These are phyloP conservation scores for Dinocampus coccinellae DNA, from an alignment of 2,888 invertebrate genomes.

Conservation along the genomic window DNA sequence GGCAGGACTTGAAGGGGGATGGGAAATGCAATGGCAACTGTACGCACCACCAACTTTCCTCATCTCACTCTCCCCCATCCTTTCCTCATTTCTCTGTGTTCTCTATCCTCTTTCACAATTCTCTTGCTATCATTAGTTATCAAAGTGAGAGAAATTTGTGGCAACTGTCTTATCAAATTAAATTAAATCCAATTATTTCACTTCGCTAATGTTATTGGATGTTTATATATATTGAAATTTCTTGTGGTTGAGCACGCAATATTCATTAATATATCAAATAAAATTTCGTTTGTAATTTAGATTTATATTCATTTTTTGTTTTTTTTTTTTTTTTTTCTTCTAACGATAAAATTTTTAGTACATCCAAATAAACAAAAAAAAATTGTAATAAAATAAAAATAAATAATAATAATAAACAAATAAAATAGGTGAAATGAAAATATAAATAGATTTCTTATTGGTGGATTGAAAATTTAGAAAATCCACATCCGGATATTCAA, in stretches of 20 bases:
- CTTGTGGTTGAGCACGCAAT: background rate
- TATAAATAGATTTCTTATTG: no score
- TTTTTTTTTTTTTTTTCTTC: no score
- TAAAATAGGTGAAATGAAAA: no score
- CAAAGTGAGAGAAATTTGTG: slow-evolving; percentile 28
- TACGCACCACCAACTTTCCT: slow-evolving; percentile 20
- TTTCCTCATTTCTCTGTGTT: background rate
- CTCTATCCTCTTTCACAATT: slow-evolving; percentile 17
- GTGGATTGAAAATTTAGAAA: no score
- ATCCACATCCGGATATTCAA: no score
- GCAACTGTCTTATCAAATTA: slow-evolving; percentile 26
- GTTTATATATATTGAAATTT: slow-evolving; percentile 10
- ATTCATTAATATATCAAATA: no score
- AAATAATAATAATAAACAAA: no score
- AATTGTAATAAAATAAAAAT: no score
- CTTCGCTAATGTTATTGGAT: background rate
- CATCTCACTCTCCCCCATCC: background rate
- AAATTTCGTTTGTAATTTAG: no score
- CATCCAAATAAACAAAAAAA: no score
- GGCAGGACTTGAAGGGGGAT: slow-evolving; percentile 2
- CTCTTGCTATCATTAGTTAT: slow-evolving; percentile 31
- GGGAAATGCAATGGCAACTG: background rate
- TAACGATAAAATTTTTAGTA: no score
- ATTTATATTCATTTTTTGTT: no score
- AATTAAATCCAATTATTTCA: slow-evolving; percentile 24